A percentile compares a stretch with the other conserved stretches of the same genome.
Evolutionary conservation across 2,888 invertebrate species (phyloP).

Genomic region (Cordilura impudica): DNA sequence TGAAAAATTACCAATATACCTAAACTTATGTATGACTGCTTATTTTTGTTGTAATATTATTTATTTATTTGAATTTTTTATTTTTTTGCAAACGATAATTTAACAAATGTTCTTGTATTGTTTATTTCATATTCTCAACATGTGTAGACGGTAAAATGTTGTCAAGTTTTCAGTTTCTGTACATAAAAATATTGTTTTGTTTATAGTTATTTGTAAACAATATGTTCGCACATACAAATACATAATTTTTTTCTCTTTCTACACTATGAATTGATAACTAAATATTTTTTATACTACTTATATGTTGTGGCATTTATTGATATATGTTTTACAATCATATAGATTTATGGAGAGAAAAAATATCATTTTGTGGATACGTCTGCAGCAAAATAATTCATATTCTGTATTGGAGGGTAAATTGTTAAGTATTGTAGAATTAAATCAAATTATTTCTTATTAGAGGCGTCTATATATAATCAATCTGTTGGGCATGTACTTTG

Average conservation of each 20-base stretch:
- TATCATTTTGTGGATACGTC: background rate
- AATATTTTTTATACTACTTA: background rate
- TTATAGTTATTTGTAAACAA: constrained; percentile 9
- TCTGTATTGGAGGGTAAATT: no score
- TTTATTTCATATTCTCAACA: constrained; percentile 44
- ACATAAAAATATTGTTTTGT: background rate
- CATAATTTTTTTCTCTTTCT: no score
- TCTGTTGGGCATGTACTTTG: no score
- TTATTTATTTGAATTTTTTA: background rate
- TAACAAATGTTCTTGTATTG: constrained; percentile 48
- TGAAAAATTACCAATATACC: no score
- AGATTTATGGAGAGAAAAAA: background rate
- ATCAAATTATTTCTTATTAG: no score
- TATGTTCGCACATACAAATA: background rate
- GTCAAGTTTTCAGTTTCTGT: background rate
- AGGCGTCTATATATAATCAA: no score
- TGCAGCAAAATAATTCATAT: no score
- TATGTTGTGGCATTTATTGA: background rate
- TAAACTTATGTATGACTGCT: no score
- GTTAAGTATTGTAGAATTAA: no score
- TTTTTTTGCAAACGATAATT: constrained; percentile 21
- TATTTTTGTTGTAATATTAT: background rate
- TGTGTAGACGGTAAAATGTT: constrained; percentile 42
- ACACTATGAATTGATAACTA: constrained; percentile 14
- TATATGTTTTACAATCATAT: constrained; percentile 4